These are phyloP conservation scores for Pterostichus madidus DNA, from an alignment of 2,888 invertebrate genomes.

Conservation along the genomic window DNA sequence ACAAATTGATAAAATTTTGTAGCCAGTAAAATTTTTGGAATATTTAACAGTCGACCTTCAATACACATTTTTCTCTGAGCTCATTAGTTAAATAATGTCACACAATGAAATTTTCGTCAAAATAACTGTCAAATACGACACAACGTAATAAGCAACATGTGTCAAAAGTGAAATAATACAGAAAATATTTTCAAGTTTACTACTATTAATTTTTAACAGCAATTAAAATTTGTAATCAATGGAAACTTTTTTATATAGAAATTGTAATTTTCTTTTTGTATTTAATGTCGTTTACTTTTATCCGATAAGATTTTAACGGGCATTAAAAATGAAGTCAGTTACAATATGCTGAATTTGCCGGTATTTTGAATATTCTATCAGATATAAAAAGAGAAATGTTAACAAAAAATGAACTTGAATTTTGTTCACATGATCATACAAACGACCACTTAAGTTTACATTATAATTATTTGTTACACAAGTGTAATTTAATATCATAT, in stretches of 20 bases:
- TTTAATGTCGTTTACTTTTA: too few species aligned
- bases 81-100: background rate
- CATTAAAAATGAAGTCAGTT: too few species aligned
- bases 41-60: too few species aligned
- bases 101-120: background rate
- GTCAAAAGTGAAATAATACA: background rate
- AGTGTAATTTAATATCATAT: background rate
- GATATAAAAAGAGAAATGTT: slow-evolving; percentile 27
- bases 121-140: background rate
- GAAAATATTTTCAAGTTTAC: slow-evolving; percentile 14
- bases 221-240: too few species aligned
- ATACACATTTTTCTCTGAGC: background rate
- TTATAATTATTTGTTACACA: slow-evolving; percentile 47
- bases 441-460: slow-evolving; percentile 19
- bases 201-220: too few species aligned
- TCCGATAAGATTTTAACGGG: too few species aligned
- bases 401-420: slow-evolving; percentile 49
- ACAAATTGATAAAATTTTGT: background rate
- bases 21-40: too few species aligned
- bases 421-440: slow-evolving; percentile 35
- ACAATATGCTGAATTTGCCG: background rate
- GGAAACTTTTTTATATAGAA: too few species aligned
- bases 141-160: background rate
- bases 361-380: background rate
- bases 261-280: too few species aligned